Base-by-base conservation (phyloP, 2,797 vertebrate genomes). In the Anas acuta region DNA sequence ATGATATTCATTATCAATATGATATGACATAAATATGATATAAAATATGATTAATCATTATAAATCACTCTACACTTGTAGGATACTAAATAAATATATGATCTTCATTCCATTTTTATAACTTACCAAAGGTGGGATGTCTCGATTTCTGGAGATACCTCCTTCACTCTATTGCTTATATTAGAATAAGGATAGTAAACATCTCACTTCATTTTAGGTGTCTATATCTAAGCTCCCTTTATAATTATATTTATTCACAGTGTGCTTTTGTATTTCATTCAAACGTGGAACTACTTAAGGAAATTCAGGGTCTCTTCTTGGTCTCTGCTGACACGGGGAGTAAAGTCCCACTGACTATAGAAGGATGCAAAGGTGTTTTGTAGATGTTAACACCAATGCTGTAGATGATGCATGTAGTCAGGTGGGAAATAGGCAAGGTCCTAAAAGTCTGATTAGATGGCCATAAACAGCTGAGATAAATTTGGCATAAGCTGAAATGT, bases 311-410 rank as follows among this genome's bases (percentile, higher is more conserved):
- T 70, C 30, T 69, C 15, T 57, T 60, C 25, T 28, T 7, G 2
- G 6, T 54, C 17, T 47, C 62, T 86, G 9, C 20, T 49, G 30
- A 41, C 15, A 25, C 0, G 23, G 7, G 1, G 4, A 17, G 1
- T 47, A 47, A 47, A 47, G 20, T n/a, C 8, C 28, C 62, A 7
- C 3, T 45, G 14, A 11, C 11, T 64, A 11, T 5, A 30, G n/a
- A 25, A 60, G 6, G 32, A 64, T 74, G 6, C 17, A 60, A 28
- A 89, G 3, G 21, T 28, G 13, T 11, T 28, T 43, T 62, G 15
- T 51, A n/a, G 20, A 8, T 22, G 13, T 37, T 43, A 17, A 65
- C 58, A 13, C 1, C 22, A 74, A 18, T 47, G 20, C 15, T 51
- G 9, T 17, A 88, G 35, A 61, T 2, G 47, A 4, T n/a, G 57